Percentiles rank a stretch among this genome's conserved stretches.
Evolutionary conservation across 2,797 vertebrate genomes (phyloP).

Genomic region (Brotula barbata): DNA sequence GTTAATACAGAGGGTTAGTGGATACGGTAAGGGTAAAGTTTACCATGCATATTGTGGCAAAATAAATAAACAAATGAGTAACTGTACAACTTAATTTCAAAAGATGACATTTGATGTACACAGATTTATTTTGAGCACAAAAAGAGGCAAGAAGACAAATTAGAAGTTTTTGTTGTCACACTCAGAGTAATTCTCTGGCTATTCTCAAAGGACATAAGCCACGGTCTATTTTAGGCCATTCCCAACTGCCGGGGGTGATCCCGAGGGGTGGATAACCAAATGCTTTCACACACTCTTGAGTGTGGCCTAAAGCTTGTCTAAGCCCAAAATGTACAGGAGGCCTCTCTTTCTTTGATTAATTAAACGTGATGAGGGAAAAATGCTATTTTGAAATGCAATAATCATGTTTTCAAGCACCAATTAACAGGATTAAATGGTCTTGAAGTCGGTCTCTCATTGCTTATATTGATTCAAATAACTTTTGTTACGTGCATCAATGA

Average conservation of each 20-base stretch:
- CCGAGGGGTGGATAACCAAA: slow-evolving; percentile 63
- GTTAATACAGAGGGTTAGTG: neutral
- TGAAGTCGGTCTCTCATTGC: neutral
- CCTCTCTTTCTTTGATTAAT: slow-evolving; percentile 33
- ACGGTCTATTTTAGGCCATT: slow-evolving; percentile 68
- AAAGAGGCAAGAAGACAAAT: slow-evolving; percentile 27
- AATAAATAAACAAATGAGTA: too few species aligned
- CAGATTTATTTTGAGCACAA: neutral
- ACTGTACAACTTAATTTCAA: neutral
- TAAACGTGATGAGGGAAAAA: slow-evolving; percentile 36
- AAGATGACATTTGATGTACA: neutral
- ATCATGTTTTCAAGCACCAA: neutral
- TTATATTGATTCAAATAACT: slow-evolving; percentile 21
- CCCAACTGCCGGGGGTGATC: slow-evolving; percentile 63
- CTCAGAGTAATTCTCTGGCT: slow-evolving; percentile 63
- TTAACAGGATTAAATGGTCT: slow-evolving; percentile 19
- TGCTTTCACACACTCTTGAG: slow-evolving; percentile 69
- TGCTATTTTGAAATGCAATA: slow-evolving; percentile 17
- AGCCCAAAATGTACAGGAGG: slow-evolving; percentile 37
- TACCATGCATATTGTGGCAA: neutral
- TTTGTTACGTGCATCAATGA: slow-evolving; percentile 44
- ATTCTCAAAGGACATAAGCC: slow-evolving; percentile 63
- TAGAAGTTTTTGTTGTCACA: slow-evolving; percentile 45
- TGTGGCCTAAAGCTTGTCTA: slow-evolving; percentile 22
- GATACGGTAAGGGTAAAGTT: neutral